Evolutionary conservation across 2,888 invertebrate species (phyloP), one percentile per base, ranked within the genome.

Genomic region (Beris morrisii): DNA sequence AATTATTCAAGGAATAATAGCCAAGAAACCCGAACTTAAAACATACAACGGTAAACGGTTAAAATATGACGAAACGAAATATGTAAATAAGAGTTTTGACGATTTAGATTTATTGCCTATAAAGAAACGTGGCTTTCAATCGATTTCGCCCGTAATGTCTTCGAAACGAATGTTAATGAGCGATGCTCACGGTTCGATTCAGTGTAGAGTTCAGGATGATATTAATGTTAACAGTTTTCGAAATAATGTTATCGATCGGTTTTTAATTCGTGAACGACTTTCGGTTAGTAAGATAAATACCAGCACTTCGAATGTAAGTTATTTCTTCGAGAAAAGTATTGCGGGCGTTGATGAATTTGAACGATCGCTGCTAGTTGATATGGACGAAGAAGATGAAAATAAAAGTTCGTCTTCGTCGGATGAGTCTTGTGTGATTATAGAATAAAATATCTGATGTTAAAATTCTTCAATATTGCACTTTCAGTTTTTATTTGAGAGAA

Each of bases 301-400:
- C 43, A 69, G 71, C 15, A 31, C 57, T 5, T 48, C 68, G 5
- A 74, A 75, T 69, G 69, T 74, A 73, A 86, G 85, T 74, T 83
- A 82, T 75, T 86, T 86, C 70, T 86, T 86, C 72, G 83, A 55
- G 12, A 15, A 50, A 9, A 72, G 83, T 70, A 80, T 80, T 1
- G 82, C 79, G 54, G 82, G 82, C 45, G 77, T 81, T n/a, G 87
- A 88, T 76, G 83, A 84, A 11, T 88, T 88, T 74, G 88, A 88
- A 77, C 82, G 84, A 73, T 83, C 87, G 4, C 75, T 88, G 69
- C 82, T 83, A 64, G 30, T 54, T 13, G 5, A 56, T 13, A 13
- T 7, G n/a, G n/a, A 43, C 11, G 6, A 5, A 4, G 30, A 15
- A 13, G 43, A 56, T 32, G 55, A 43, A 38, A 13, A 56, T 13